phyloP scores from a whole-genome alignment of 2,888 invertebrate genomes.

The Xestia sexstrigata region DNA sequence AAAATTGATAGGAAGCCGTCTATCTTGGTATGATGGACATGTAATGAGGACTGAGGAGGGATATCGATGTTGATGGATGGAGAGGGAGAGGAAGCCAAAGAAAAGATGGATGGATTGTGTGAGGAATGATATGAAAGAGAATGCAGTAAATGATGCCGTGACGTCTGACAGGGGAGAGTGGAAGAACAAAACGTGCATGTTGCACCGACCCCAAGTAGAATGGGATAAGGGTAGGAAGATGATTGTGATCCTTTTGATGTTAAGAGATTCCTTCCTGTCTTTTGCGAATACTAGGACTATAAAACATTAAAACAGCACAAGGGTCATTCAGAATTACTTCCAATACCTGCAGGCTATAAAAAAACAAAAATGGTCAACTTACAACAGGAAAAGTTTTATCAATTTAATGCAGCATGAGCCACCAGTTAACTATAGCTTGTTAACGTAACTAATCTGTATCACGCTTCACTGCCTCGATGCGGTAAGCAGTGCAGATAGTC shows the following conservation, averaged over 20 bases:
- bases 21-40: too few relatives aligned
- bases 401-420: slow-evolving; percentile 17
- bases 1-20: too few relatives aligned
- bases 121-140: too few relatives aligned
- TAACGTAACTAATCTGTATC: slow-evolving; percentile 19
- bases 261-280: neutral
- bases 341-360: neutral
- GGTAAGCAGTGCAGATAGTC: neutral
- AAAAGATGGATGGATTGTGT: too few relatives aligned
- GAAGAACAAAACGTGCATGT: too few relatives aligned
- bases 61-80: too few relatives aligned
- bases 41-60: too few relatives aligned
- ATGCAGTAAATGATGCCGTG: too few relatives aligned
- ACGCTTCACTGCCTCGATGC: slow-evolving; percentile 18
- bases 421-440: slow-evolving; percentile 19
- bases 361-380: neutral
- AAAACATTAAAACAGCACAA: neutral
- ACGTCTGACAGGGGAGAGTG: too few relatives aligned
- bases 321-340: neutral
- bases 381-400: slow-evolving; percentile 34
- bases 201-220: too few relatives aligned
- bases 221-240: too few relatives aligned
- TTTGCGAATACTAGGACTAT: neutral
- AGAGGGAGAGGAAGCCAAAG: too few relatives aligned
- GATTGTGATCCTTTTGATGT: neutral